Evolutionary conservation across 2,797 vertebrate genomes (phyloP), one percentile per base, ranked within the genome.

Genomic region (Phaenicophaeus curvirostris): DNA sequence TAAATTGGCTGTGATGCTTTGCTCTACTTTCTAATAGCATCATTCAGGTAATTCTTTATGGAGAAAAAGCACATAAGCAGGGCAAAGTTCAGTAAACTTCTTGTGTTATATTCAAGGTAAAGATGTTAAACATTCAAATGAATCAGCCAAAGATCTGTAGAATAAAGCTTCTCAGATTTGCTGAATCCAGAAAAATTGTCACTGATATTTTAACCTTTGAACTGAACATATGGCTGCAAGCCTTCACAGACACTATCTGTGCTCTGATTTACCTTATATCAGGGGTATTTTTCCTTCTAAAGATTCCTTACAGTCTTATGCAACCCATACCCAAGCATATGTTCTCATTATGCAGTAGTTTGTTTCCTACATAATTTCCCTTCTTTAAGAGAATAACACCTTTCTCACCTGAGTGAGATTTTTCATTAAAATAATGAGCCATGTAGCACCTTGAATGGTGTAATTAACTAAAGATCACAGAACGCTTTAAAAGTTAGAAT

Each of bases 371-470:
- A 55, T 66, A 59, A 66, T 85, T 90, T 91, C 27, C 11, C 7
- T 71, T 85, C 59, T 86, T 88, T 67, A 61, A 54, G 44, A 76
- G 48, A 75, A 42, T 62, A 92, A 75, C 79, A 75, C 83, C 42
- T 93, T 20, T 71, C 30, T 66, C 76, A 85, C 46, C 41, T 80
- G 28, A 8, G 11, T 53, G 74, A 83, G 50, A 69, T 69, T 86
- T 93, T 85, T 87, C 74, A 67, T 93, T 94, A 88, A 87, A 90
- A 90, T 90, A 93, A 93, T 88, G 71, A 94, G 55, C 51, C 31
- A 27, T 78, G 44, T 84, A 88, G 50, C 63, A 83, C 85, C 67
- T 88, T 85, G 69, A 92, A 79, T n/a, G 14, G 46, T 85, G 31
- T n/a, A 91, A 89, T 92, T 82, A 94, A 63, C 57, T 33, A 54